These are phyloP conservation scores for Notocelia uddmanniana DNA, from an alignment of 2,888 invertebrate genomes.

Conservation along the genomic window DNA sequence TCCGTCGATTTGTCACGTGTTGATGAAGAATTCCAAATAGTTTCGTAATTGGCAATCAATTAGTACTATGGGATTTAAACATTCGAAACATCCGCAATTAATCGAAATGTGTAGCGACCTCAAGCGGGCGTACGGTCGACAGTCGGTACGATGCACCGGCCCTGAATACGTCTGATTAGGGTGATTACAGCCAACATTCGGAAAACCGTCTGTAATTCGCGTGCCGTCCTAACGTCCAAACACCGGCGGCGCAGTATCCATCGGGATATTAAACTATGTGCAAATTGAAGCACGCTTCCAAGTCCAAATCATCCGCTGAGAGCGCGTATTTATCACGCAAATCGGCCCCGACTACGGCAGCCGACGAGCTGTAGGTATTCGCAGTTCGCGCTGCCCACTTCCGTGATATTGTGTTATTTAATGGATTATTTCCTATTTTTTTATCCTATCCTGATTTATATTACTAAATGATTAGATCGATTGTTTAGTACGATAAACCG, in stretches of 20 bases:
- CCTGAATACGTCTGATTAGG: slow-evolving; percentile 44
- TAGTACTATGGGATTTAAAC: slow-evolving; percentile 20
- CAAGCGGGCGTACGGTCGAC: slow-evolving; percentile 11
- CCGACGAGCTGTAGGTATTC: slow-evolving; percentile 14
- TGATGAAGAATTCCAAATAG: not conserved
- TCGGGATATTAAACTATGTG: slow-evolving; percentile 47
- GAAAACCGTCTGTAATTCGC: slow-evolving; percentile 43
- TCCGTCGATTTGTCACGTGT: not conserved
- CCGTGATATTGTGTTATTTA: slow-evolving; percentile 11
- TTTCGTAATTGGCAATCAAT: slow-evolving; percentile 17
- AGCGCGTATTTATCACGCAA: slow-evolving; percentile 44
- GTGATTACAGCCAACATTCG: slow-evolving; percentile 44
- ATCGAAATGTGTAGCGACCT: slow-evolving; percentile 26
- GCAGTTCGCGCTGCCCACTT: slow-evolving; percentile 2
- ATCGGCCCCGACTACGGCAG: slow-evolving; percentile 21
- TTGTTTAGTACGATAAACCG: no score
- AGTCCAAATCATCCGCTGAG: slow-evolving; percentile 41
- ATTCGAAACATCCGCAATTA: slow-evolving; percentile 37
- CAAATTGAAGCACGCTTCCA: slow-evolving; percentile 45
- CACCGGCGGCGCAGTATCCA: slow-evolving; percentile 43
- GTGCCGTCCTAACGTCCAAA: slow-evolving; percentile 40
- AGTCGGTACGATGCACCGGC: slow-evolving; percentile 16
- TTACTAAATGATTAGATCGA: no score
- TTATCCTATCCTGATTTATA: no score
- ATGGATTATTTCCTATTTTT: no score